Percentiles rank a stretch among this genome's conserved stretches.
Conservation (phyloP, 1,140 invertebrate genomes). For the Lasioglossum baleicum region DNA sequence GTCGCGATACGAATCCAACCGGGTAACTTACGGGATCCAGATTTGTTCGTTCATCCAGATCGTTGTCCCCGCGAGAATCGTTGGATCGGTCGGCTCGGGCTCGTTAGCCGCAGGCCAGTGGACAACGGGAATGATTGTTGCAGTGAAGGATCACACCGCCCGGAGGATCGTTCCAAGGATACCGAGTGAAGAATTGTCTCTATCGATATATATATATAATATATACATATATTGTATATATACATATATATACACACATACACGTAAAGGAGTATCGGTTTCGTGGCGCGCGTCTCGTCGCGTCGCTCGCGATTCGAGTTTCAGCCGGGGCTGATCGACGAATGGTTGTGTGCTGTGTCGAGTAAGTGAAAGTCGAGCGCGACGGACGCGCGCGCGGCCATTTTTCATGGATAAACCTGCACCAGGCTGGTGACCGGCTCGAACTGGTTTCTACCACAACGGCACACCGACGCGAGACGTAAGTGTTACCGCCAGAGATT, state of each 20-base stretch:
- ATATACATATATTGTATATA: neutral
- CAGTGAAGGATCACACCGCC: conserved; percentile 30
- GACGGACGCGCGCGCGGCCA: conserved; percentile 51
- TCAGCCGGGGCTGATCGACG: conserved; percentile 44
- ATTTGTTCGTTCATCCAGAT: neutral
- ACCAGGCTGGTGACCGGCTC: conserved; percentile 53
- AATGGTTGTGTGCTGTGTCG: conserved; percentile 64
- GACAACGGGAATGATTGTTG: conserved; percentile 45
- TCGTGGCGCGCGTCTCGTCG: conserved; percentile 35
- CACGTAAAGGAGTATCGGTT: conserved; percentile 17
- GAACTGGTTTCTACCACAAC: conserved; percentile 50
- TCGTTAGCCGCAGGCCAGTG: neutral
- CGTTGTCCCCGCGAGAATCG: conserved; percentile 46
- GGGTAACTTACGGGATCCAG: neutral
- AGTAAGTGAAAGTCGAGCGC: conserved; percentile 68
- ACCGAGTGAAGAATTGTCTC: neutral
- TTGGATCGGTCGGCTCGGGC: conserved; percentile 5
- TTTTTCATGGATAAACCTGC: conserved; percentile 65
- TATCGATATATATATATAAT: neutral
- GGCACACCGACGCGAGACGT: conserved; percentile 47
- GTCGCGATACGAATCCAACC: neutral
- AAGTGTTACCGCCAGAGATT: conserved; percentile 46
- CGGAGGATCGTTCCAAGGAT: conserved; percentile 17
- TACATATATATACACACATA: too few species aligned
- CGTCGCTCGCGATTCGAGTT: conserved; percentile 42